Base-by-base conservation (phyloP, 2,113 vertebrate species). In the Zosterops japonicus region DNA sequence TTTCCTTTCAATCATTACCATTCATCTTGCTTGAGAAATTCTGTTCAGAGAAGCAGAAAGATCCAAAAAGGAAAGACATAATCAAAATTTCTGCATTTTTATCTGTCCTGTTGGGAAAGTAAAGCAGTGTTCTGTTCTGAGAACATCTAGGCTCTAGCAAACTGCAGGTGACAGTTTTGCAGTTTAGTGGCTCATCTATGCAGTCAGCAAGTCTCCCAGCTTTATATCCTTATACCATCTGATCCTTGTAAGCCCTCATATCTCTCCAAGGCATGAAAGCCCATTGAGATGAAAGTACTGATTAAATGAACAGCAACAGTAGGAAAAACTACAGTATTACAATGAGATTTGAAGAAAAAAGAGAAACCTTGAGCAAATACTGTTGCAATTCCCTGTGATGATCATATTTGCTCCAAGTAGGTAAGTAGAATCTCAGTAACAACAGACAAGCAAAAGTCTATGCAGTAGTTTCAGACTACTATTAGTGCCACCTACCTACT, bases 221-320 rank as follows among this genome's bases (percentile, higher is more conserved):
- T 83, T 82, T 89, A 42, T 71, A 65, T 44, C 44, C 50, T n/a
- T 72, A 60, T 21, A 42, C 35, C 27, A 59, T 84, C 82, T 85
- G 50, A 89, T 85, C 59, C 61, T 61, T 97, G 94, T 92, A 95
- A 92, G 39, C 35, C 76, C 52, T 67, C 68, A 70, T 63, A 94
- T 92, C 42, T 94, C 91, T 94, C 78, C 46, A 77, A 59, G 78
- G 41, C 57, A 55, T 55, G 63, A 93, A 96, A 92, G 27, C 6
- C 74, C 64, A 33, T 67, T 71, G 83, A 83, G 87, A 94, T 92
- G 50, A 89, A 93, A 81, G 56, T 68, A 61, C 74, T 84, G 93
- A 95, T 94, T 89, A 91, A 87, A 93, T 39, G 70, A 93, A 76
- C n/a, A 83, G 16, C 46, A 85, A 25, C 50, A 89, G 44, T 1